Conservation (phyloP, 2,797 vertebrate genomes). For the Anolis apletophallus region DNA sequence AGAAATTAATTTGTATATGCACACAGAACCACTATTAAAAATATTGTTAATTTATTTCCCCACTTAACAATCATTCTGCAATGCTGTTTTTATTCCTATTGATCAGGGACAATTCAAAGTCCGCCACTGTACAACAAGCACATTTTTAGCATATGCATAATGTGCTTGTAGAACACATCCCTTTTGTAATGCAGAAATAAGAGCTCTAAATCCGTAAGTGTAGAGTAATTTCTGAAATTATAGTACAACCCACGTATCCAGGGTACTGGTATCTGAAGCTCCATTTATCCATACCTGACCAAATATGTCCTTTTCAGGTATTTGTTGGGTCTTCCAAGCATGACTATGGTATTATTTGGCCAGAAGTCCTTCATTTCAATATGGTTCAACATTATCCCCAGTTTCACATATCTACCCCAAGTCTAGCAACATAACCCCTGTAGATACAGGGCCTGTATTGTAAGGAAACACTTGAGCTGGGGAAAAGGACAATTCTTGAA, state of each 20-base stretch:
- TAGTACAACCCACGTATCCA: too few relatives aligned
- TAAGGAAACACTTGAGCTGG: neutral
- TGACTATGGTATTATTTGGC: too few relatives aligned
- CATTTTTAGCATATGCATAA: neutral
- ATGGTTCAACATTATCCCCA: too few relatives aligned
- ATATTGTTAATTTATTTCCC: neutral
- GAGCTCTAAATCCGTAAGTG: neutral
- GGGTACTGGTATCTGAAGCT: too few relatives aligned
- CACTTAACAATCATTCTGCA: neutral
- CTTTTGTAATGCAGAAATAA: neutral
- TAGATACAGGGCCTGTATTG: too few relatives aligned
- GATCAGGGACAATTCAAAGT: neutral
- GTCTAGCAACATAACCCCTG: too few relatives aligned
- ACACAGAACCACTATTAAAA: neutral
- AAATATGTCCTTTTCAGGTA: too few relatives aligned
- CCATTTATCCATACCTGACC: too few relatives aligned
- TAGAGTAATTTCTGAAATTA: neutral
- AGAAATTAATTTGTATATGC: neutral
- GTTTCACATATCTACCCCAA: too few relatives aligned
- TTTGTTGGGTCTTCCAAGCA: too few relatives aligned
- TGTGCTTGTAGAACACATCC: neutral
- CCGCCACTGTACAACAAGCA: neutral
- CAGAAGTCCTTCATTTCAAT: too few relatives aligned
- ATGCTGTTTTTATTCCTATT: neutral
- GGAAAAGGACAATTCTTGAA: neutral